Percentiles rank a stretch among this genome's conserved stretches.
Conservation (phyloP, 1,140 invertebrate species). For the Sinella curviseta region DNA sequence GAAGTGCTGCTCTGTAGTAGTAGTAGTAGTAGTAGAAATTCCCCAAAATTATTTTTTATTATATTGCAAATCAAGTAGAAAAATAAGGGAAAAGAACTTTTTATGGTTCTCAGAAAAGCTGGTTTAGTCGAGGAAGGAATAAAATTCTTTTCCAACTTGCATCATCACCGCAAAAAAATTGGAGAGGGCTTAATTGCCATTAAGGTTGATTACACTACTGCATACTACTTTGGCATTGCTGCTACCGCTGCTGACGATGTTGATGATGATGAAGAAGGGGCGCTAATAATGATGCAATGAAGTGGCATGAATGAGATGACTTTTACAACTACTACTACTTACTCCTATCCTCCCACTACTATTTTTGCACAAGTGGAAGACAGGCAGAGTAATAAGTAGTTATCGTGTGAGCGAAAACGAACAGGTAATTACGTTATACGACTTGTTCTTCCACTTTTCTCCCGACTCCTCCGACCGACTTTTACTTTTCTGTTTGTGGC, state of each 20-base stretch:
- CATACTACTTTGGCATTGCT: no score
- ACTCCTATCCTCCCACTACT: neutral
- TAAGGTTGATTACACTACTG: neutral
- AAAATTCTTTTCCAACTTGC: no score
- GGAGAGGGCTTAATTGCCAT: neutral
- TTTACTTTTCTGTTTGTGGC: neutral
- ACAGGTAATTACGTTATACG: slow-evolving; percentile 39
- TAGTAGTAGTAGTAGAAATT: no score
- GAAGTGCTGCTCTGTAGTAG: no score
- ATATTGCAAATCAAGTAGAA: no score
- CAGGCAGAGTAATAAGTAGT: neutral
- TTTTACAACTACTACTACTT: neutral
- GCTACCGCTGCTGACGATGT: no score
- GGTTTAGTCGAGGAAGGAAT: no score
- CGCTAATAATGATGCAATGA: neutral
- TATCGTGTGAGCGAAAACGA: slow-evolving; percentile 7
- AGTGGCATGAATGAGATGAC: neutral
- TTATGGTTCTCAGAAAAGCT: no score
- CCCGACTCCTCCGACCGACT: neutral
- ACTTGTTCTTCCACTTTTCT: neutral
- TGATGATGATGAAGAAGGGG: neutral
- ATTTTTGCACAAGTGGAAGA: no score
- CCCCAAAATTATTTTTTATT: no score
- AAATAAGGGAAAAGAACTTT: no score
- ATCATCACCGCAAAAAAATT: neutral